A percentile compares a stretch with the other conserved stretches of the same genome.
Evolutionary conservation across 35 echinoderm and acorn worm genomes (phyloP).

Genomic region (Chiridota heheva): DNA sequence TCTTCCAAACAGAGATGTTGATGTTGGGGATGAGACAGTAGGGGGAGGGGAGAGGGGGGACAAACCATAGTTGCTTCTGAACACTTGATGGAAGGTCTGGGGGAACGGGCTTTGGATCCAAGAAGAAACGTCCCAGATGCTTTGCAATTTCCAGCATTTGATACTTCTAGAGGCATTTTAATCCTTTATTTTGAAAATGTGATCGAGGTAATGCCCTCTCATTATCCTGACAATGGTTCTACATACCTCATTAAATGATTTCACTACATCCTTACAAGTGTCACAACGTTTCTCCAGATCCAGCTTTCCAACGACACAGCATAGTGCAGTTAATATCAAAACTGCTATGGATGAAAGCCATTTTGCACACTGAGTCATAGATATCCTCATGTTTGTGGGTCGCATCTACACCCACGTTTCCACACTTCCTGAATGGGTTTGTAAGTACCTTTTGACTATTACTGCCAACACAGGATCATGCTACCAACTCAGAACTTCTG

Average conservation of each 20-base stretch:
- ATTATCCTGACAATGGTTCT: neutral
- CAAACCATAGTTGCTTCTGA: neutral
- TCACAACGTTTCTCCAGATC: slow-evolving; percentile 64
- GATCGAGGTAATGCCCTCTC: neutral
- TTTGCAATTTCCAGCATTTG: neutral
- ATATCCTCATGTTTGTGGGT: too few species aligned
- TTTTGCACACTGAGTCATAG: too few species aligned
- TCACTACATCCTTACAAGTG: slow-evolving; percentile 34
- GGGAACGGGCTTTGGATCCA: neutral
- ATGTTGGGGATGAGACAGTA: neutral
- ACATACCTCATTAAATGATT: slow-evolving; percentile 69
- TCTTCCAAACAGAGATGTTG: too few species aligned
- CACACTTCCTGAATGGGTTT: too few species aligned
- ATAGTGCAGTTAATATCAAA: too few species aligned
- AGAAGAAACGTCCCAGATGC: neutral
- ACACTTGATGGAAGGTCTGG: neutral
- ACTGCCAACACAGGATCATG: too few species aligned
- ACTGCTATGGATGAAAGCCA: too few species aligned
- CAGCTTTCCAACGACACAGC: neutral
- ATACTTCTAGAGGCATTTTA: neutral
- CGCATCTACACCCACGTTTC: too few species aligned
- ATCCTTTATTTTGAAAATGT: neutral
- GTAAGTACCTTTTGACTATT: too few species aligned
- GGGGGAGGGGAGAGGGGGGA: neutral
- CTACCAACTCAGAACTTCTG: too few species aligned